Percentiles rank a stretch among this genome's conserved stretches.
Conservation (phyloP, 2,888 invertebrate genomes). For the Nephrotoma appendiculata region DNA sequence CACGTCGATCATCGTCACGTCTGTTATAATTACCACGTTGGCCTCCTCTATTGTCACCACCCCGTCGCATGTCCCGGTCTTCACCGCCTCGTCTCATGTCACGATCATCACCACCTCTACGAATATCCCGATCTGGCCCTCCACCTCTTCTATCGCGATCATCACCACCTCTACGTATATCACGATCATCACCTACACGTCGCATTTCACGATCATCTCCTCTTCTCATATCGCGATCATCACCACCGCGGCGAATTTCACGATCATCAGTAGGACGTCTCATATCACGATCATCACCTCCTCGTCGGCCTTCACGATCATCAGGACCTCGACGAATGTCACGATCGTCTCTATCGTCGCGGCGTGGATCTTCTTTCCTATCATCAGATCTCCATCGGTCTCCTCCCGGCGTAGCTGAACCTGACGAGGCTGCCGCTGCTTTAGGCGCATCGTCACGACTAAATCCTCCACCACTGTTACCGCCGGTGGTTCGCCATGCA, state of each 20-base stretch:
- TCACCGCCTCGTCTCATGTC: constrained; percentile 15
- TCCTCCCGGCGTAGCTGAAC: not conserved
- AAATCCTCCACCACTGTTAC: constrained; percentile 15
- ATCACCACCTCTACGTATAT: constrained; percentile 21
- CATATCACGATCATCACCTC: constrained; percentile 8
- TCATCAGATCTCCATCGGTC: constrained; percentile 8
- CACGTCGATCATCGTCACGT: constrained; percentile 15
- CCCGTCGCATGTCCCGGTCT: constrained; percentile 12
- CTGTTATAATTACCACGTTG: constrained; percentile 11
- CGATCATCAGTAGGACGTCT: constrained; percentile 14
- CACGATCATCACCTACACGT: constrained; percentile 16
- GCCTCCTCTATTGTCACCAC: constrained; percentile 11
- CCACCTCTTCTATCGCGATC: constrained; percentile 21
- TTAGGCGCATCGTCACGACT: not conserved
- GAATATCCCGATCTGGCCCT: constrained; percentile 13
- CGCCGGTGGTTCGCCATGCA: not conserved
- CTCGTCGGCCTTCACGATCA: constrained; percentile 13
- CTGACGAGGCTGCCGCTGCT: not conserved
- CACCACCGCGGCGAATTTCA: constrained; percentile 12
- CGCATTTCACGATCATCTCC: constrained; percentile 16
- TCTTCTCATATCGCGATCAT: constrained; percentile 8
- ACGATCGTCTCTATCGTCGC: not conserved
- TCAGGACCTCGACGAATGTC: constrained; percentile 11
- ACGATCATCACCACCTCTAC: constrained; percentile 12
- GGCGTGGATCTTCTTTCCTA: not conserved